Base-by-base conservation (phyloP, 1,140 invertebrate species). In the Drosophila lowei region DNA sequence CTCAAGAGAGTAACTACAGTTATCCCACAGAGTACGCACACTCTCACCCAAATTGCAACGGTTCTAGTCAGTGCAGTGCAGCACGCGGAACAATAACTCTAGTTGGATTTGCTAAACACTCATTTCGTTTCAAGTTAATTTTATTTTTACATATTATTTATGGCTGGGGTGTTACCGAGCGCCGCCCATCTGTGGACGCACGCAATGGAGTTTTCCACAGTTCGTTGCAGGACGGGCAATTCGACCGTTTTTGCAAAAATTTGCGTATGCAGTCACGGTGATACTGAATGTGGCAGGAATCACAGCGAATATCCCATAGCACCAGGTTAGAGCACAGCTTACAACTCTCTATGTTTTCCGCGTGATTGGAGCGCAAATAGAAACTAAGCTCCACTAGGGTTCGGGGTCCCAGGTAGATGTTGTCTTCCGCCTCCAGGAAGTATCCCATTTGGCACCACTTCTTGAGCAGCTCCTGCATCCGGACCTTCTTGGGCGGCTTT, bases 401-500 rank as follows among this genome's bases (percentile, higher is more conserved):
- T 5, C 78, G 78, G 0, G 83, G 84, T 0, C 83, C 83, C n/a
- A 88, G 30, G 58, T 79, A 88, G 1, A 89, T 44, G 18, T 23
- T 42, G 3, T 81, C 83, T 7, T 53, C 41, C 8, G 38, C 38
- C 11, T 88, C 65, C 2, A 76, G 18, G 5, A 88, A 79, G 44
- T 89, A 88, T 1, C 83, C 83, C 79, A 83, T 84, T 5, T 64
- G 42, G 7, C 47, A 70, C 83, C 83, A 88, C 1, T 60, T 44
- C 8, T 83, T 47, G 0, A 88, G 18, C 2, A 83, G 58, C 1
- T 44, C 13, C 30, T 89, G 78, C 72, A 88, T 76, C 18, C 75
- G 83, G 6, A 52, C 16, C 34, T 88, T 88, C 15, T 62, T 68
- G 0, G 59, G 61, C 6, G 67, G 38, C 49, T 75, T 83, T 0